These are phyloP conservation scores for Saimiri boliviensis DNA, from an alignment of 2,113 vertebrate genomes.

Conservation along the genomic window DNA sequence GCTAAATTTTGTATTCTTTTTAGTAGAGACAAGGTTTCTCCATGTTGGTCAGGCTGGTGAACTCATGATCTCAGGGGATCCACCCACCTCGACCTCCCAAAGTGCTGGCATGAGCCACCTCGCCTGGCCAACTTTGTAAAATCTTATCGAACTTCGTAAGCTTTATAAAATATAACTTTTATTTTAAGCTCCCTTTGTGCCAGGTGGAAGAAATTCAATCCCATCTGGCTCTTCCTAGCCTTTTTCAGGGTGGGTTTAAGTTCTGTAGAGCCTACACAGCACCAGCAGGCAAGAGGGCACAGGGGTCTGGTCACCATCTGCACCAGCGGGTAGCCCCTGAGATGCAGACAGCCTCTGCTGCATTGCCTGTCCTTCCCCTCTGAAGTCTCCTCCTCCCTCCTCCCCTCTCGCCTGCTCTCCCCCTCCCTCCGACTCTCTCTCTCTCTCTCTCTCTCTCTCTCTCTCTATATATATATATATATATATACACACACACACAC, in stretches of 20 bases:
- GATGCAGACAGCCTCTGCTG: neutral
- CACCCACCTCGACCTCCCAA: too few relatives aligned
- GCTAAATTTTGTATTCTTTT: too few relatives aligned
- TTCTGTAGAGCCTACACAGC: neutral
- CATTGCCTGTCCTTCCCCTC: neutral
- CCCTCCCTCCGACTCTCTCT: neutral
- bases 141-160: neutral
- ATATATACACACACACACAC: too few relatives aligned
- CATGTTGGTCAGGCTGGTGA: too few relatives aligned
- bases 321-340: too few relatives aligned
- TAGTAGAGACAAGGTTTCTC: too few relatives aligned
- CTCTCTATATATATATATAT: too few relatives aligned
- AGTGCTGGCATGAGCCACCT: too few relatives aligned
- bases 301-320: neutral
- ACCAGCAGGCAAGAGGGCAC: neutral
- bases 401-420: neutral
- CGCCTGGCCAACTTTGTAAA: neutral
- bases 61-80: too few relatives aligned
- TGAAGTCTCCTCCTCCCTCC: neutral
- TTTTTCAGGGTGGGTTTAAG: neutral
- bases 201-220: neutral
- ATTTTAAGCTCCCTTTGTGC: neutral
- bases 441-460: neutral
- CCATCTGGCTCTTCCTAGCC: neutral
- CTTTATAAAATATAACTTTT: neutral